A percentile compares a stretch with the other conserved stretches of the same genome.
Evolutionary conservation across 2,797 vertebrate genomes (phyloP).

Genomic region (Phrynocephalus guinanensis): DNA sequence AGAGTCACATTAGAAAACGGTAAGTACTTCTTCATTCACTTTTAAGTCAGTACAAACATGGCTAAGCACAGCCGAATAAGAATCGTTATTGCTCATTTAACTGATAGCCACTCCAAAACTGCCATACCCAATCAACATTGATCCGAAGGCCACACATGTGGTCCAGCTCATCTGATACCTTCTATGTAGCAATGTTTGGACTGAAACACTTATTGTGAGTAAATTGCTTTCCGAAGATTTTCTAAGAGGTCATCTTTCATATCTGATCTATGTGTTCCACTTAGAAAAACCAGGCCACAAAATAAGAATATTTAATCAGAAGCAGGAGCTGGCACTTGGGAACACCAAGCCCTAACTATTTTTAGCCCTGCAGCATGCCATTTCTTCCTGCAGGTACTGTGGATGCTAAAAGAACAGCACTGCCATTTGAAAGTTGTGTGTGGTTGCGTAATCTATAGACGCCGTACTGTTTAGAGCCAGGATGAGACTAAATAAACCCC

Average conservation of each 20-base stretch:
- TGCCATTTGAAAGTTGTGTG: conserved; percentile 28
- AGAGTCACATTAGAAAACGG: background rate
- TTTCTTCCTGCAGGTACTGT: conserved; percentile 37
- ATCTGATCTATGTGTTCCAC: background rate
- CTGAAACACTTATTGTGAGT: conserved; percentile 18
- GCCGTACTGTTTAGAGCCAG: background rate
- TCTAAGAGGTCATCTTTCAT: conserved; percentile 33
- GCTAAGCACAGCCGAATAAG: background rate
- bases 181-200: background rate
- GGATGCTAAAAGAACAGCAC: conserved; percentile 49
- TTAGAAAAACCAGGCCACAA: conserved; percentile 8
- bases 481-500: background rate
- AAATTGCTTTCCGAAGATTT: background rate
- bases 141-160: background rate
- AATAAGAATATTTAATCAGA: conserved; percentile 35
- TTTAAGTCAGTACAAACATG: background rate
- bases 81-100: background rate
- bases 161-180: conserved; percentile 12
- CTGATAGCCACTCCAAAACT: background rate
- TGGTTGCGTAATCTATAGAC: conserved; percentile 3
- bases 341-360: conserved; percentile 48
- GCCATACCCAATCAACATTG: background rate
- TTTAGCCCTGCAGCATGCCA: conserved; percentile 23
- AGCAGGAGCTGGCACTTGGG: conserved; percentile 24
- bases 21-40: background rate